phyloP scores from a whole-genome alignment of 35 echinoderm and acorn worm genomes.

The Diadema setosum region DNA sequence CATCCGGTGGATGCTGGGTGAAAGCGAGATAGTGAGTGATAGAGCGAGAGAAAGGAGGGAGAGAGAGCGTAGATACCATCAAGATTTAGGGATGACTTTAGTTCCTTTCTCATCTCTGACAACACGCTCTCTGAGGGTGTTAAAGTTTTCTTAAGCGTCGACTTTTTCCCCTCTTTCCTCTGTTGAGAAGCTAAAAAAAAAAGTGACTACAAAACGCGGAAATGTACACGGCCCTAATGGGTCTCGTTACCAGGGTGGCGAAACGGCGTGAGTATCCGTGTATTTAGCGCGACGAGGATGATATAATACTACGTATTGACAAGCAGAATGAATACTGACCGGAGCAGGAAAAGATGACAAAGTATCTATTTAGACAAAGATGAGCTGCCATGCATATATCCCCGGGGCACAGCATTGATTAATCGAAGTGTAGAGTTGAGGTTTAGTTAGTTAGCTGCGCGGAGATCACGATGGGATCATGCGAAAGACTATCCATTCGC shows the following conservation, averaged over 20 bases:
- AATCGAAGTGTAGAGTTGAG: constrained; percentile 17
- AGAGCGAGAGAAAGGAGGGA: too few species aligned
- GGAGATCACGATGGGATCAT: not conserved
- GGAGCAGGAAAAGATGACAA: not conserved
- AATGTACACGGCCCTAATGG: not conserved
- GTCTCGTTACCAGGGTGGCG: not conserved
- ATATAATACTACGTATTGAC: constrained; percentile 4
- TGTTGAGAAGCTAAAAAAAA: too few species aligned
- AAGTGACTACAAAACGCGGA: not conserved
- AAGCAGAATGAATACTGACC: not conserved
- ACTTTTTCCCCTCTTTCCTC: too few species aligned
- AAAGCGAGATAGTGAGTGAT: too few species aligned
- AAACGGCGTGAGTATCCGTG: not conserved
- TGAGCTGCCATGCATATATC: not conserved
- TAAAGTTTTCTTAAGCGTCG: not conserved
- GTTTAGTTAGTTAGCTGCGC: not conserved
- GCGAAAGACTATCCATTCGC: too few species aligned
- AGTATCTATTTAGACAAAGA: constrained; percentile 18
- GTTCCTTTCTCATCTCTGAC: too few species aligned
- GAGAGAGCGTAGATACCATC: too few species aligned
- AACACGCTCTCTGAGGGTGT: not conserved
- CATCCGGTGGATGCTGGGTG: too few species aligned
- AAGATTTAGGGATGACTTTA: too few species aligned
- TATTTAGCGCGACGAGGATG: not conserved
- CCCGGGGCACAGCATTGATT: constrained; percentile 1